Base-by-base conservation (phyloP, 2,888 invertebrate species). In the Xestia c-nigrum region DNA sequence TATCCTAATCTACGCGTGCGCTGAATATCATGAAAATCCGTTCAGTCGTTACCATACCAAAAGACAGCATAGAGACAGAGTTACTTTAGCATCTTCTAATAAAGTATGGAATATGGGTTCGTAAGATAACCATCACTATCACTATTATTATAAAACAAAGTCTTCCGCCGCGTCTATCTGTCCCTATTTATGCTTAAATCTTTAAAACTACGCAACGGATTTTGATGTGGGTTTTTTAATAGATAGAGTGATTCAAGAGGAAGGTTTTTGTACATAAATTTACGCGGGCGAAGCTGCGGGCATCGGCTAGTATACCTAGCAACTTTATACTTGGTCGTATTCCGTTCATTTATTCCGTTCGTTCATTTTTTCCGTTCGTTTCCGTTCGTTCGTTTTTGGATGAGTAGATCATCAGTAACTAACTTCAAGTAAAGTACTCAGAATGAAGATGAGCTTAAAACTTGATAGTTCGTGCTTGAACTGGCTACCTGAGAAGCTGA, bases 391-490 rank as follows among this genome's bases (percentile, higher is more conserved):
- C n/a, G n/a, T n/a, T n/a, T n/a, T n/a, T n/a, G 1, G 14, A 46
- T 47, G 52, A 65, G 64, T 65, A 64, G 64, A 74, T 52, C 24
- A 52, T 59, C 19, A 59, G 24, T 21, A 43, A 9, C 31, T 55
- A n/a, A 50, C 57, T 50, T 14, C 7, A 40, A 55, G 19, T 57
- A 50, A 81, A 81, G 38, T 59, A 76, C 14, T 50, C 19, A 57
- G 55, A 81, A 43, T 75, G 61, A 74, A 74, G 46, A 65, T 24
- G 47, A 55, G 40, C 46, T 80, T 24, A 21, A 64, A 74, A 71
- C 55, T 81, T 57, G 46, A 67, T 63, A 81, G 70, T 67, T 74
- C 31, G 61, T 67, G 24, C 61, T 24, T 63, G 50, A 67, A 38
- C 43, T 21, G 65, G 61, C 59, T 74, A 38, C 52, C 21, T 81